Evolutionary conservation across 2,888 invertebrate genomes (phyloP).

Genomic region (Drosophila barbarae): DNA sequence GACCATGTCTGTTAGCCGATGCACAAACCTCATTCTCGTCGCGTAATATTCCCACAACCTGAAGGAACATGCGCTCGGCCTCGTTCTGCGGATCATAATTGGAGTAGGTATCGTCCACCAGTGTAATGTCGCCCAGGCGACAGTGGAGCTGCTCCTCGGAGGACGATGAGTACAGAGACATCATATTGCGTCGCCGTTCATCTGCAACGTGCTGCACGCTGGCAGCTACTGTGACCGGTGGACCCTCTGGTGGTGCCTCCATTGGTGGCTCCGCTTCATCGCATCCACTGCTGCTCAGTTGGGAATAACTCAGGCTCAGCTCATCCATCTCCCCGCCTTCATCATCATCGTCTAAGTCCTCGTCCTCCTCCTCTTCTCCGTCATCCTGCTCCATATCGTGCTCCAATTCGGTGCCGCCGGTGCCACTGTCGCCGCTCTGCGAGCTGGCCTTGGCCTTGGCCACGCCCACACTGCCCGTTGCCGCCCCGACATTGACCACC

Average conservation of each 20-base stretch:
- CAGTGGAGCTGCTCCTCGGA: slow-evolving; percentile 71
- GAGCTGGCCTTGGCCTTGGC: slow-evolving; percentile 65
- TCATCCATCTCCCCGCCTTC: slow-evolving; percentile 64
- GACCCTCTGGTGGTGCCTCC: slow-evolving; percentile 34
- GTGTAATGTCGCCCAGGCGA: slow-evolving; percentile 78
- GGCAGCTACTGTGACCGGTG: slow-evolving; percentile 19
- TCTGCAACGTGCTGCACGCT: slow-evolving; percentile 44
- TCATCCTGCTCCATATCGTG: slow-evolving; percentile 70
- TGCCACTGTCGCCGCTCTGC: slow-evolving; percentile 76
- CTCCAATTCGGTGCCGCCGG: slow-evolving; percentile 76
- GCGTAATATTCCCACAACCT: slow-evolving; percentile 79
- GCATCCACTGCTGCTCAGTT: slow-evolving; percentile 72
- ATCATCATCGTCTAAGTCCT: slow-evolving; percentile 38
- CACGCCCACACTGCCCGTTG: slow-evolving; percentile 33
- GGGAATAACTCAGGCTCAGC: slow-evolving; percentile 75
- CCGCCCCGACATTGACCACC: slow-evolving; percentile 52
- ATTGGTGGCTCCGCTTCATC: slow-evolving; percentile 56
- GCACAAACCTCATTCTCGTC: slow-evolving; percentile 80
- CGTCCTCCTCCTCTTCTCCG: slow-evolving; percentile 39
- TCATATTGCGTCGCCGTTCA: slow-evolving; percentile 55
- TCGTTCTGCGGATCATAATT: slow-evolving; percentile 79
- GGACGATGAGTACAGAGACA: slow-evolving; percentile 67
- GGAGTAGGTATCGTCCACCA: slow-evolving; percentile 79
- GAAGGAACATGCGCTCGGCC: slow-evolving; percentile 80
- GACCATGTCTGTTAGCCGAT: slow-evolving; percentile 24